These are phyloP conservation scores for Isoperla grammatica DNA, from an alignment of 2,888 invertebrate genomes.

Conservation along the genomic window DNA sequence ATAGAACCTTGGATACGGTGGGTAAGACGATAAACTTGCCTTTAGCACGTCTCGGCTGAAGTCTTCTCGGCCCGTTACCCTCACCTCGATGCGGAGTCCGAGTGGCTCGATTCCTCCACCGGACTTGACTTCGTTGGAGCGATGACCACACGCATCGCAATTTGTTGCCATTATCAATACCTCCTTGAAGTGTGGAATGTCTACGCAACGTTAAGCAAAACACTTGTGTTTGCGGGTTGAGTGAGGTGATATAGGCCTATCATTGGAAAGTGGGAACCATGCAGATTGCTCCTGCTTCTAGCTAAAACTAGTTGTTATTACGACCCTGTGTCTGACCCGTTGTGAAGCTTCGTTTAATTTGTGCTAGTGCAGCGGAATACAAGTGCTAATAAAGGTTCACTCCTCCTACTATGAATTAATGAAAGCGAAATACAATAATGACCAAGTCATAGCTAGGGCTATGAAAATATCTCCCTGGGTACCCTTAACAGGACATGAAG, in stretches of 20 bases:
- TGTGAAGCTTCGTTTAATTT: too few species aligned
- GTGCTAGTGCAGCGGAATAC: too few species aligned
- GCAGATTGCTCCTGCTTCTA: background rate
- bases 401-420: too few species aligned
- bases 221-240: too few species aligned
- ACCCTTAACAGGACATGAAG: too few species aligned
- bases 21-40: too few species aligned
- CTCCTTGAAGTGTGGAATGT: slow-evolving; percentile 96
- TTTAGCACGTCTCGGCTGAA: slow-evolving; percentile 92
- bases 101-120: slow-evolving; percentile 81
- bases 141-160: slow-evolving; percentile 85
- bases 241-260: slow-evolving; percentile 4
- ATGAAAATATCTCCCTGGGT: too few species aligned
- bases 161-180: slow-evolving; percentile 95
- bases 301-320: background rate
- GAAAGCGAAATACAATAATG: too few species aligned
- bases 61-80: slow-evolving; percentile 64
- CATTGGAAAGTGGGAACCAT: background rate
- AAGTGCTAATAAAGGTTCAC: too few species aligned
- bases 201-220: slow-evolving; percentile 42
- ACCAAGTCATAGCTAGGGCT: too few species aligned
- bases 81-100: slow-evolving; percentile 72
- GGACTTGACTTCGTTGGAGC: slow-evolving; percentile 95
- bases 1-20: too few species aligned
- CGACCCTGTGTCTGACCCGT: background rate